Conservation (phyloP, 2,113 vertebrate species). For the Anoura caudifer region DNA sequence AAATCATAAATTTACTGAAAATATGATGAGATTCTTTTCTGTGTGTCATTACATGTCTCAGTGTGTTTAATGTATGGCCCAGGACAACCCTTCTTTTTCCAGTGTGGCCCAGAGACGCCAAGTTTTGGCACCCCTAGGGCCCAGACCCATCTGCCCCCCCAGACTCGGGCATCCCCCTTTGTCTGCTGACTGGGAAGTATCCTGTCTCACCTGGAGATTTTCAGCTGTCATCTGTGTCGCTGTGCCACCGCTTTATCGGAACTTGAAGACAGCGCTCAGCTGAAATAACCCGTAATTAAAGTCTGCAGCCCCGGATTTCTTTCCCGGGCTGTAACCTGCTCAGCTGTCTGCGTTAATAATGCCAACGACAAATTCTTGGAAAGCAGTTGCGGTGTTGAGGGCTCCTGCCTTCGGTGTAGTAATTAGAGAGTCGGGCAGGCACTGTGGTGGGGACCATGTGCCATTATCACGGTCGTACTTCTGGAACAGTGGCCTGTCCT, state of each 20-base stretch:
- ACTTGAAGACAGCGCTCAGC: conserved; percentile 53
- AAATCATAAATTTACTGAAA: no score
- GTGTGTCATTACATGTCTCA: no score
- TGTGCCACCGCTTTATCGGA: conserved; percentile 52
- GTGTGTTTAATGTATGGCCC: no score
- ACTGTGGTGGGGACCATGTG: conserved; percentile 23
- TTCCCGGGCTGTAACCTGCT: conserved; percentile 67
- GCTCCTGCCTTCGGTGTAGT: conserved; percentile 50
- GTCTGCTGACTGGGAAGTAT: neutral
- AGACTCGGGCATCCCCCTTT: neutral
- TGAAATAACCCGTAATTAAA: conserved; percentile 69
- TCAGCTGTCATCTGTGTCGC: neutral
- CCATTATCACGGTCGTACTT: neutral
- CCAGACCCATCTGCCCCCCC: neutral
- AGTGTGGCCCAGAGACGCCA: no score
- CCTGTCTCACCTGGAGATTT: neutral
- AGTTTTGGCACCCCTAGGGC: no score
- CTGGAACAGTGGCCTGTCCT: neutral
- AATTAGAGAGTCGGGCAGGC: conserved; percentile 52
- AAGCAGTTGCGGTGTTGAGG: conserved; percentile 54
- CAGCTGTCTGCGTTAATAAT: conserved; percentile 63
- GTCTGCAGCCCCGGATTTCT: conserved; percentile 64
- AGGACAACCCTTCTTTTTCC: no score
- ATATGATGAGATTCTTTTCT: no score
- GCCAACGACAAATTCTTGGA: conserved; percentile 43